These are phyloP conservation scores for Artemia sp. DNA, from an alignment of 2,888 invertebrate species.

Conservation along the genomic window DNA sequence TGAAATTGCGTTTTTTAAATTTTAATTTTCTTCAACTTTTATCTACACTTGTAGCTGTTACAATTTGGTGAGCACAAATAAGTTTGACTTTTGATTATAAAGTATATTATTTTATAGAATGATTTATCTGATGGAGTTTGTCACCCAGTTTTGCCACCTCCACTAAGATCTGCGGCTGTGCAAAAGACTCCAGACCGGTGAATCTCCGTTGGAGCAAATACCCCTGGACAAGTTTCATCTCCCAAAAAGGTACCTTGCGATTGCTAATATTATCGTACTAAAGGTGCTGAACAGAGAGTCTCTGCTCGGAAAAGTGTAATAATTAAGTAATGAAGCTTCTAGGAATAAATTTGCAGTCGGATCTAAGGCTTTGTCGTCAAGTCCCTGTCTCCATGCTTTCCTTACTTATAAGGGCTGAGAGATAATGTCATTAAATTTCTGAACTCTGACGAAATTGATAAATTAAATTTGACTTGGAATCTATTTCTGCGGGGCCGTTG, in stretches of 20 bases:
- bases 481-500: too few species aligned
- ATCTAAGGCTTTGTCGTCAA: too few species aligned
- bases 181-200: conserved; percentile 19
- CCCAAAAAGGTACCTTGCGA: conserved; percentile 25
- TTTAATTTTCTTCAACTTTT: background rate
- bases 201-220: conserved; percentile 24
- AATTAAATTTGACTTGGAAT: too few species aligned
- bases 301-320: too few species aligned
- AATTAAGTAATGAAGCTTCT: too few species aligned
- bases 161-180: conserved; percentile 10
- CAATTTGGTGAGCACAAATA: background rate
- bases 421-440: too few species aligned
- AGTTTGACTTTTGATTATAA: background rate
- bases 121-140: conserved; percentile 1
- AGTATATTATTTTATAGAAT: background rate
- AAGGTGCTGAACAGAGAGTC: too few species aligned
- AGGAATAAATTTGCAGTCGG: too few species aligned
- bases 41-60: background rate
- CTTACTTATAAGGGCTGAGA: too few species aligned
- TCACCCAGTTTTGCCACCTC: background rate
- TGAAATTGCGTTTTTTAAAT: background rate
- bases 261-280: conserved; percentile 13
- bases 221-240: conserved; percentile 24
- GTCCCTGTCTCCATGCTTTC: too few species aligned
- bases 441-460: too few species aligned